Base-by-base conservation (phyloP, 2,797 vertebrate species). In the Chiroxiphia lanceolata region DNA sequence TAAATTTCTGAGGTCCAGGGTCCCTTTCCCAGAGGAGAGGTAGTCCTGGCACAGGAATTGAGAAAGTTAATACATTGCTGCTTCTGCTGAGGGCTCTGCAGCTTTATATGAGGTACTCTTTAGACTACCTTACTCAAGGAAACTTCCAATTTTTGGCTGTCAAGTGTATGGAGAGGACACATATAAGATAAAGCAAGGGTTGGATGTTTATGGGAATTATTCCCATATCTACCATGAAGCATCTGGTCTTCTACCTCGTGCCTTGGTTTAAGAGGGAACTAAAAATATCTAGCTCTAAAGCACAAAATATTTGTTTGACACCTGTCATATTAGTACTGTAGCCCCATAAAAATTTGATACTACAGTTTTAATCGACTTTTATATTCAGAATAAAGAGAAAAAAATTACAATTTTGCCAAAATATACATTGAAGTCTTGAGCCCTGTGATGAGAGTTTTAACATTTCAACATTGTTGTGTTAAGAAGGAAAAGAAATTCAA, bases 111-210 rank as follows among this genome's bases (percentile, higher is more conserved):
- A 29, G 26, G 8, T 5, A 19, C 8, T 78, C 19, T 80, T 15
- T 51, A 61, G 27, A 36, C 33, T 26, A 2, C 13, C 17, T 77
- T 33, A 42, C 11, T 64, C 10, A 36, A 53, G 12, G 21, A 77
- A 33, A 31, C 13, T 60, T 75, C 19, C 1, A 48, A 4, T 42
- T 80, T 74, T 27, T 74, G 59, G 2, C 50, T 72, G 8, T 25
- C 6, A 48, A 5, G 11, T 31, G 0, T 38, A 4, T 19, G 22
- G 44, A 61, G 23, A 67, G 9, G 36, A 21, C 3, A 11, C 11
- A 4, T 7, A 3, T 10, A 12, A 27, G n/a, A 22, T 36, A 45
- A 57, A 45, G 6, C 4, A 25, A 84, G 21, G 3, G 0, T 3
- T 76, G 38, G 6, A 7, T 59, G 19, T 57, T 82, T 51, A 11